Base-by-base conservation (phyloP, 1,140 invertebrate species). In the Diplogasteroides magnus region DNA sequence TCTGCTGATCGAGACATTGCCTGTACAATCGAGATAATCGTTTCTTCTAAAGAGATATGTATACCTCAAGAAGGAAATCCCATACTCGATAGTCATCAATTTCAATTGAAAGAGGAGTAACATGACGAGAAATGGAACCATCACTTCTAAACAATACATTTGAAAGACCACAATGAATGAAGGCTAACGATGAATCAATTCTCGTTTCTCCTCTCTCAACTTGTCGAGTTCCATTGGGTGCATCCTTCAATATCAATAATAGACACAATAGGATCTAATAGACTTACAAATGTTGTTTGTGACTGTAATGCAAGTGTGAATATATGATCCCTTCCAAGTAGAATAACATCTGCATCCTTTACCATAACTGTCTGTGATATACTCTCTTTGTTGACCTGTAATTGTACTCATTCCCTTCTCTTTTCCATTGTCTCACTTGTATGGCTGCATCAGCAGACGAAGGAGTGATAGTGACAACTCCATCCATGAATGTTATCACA, bases 381-480 rank as follows among this genome's bases (percentile, higher is more conserved):
- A 11, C 19, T 48, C 19, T 19, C 6, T 11, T 48, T 19, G 19
- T 48, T 48, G 6, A 48, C 19, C 37, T 48, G 37, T 6, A 48
- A 48, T 11, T 6, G 19, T 48, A 48, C 37, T 48, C 19, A 19
- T 48, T 48, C 6, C 6, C 6, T 48, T 6, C 19, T 48, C 37
- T 37, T 37, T 48, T 48, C 23, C 27, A 64, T 29, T 28, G 3
- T 61, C 26, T 74, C 27, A 77, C 71, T 66, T 77, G 69, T n/a
- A 77, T 64, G 15, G 62, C 29, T 23, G 76, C 73, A 27, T 73
- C 64, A 28, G 68, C 55, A 31, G 73, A 61, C 1, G 64, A 57
- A 6, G 76, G 76, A 19, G 75, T 76, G 26, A 77, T 19, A 28
- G 69, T 77, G n/a, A 77, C 76, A 1, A 72, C 76, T 25, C 71